These are phyloP conservation scores for Eulemur coronatus DNA, from an alignment of 2,797 vertebrate genomes.

Conservation along the genomic window DNA sequence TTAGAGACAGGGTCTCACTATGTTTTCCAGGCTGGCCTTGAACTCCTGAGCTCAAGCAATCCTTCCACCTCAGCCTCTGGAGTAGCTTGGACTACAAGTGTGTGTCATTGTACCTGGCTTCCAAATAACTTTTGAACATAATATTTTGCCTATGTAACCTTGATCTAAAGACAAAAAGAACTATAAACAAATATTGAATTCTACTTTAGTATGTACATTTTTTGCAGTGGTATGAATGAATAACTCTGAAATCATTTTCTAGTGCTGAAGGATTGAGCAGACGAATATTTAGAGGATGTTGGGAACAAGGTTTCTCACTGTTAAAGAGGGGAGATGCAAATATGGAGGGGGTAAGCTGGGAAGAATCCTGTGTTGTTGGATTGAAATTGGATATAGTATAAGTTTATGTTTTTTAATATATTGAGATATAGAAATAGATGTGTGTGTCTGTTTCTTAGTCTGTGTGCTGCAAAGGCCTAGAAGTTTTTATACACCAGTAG, in stretches of 20 bases:
- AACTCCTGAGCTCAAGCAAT: background rate
- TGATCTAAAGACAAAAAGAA: background rate
- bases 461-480: background rate
- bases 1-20: background rate
- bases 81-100: background rate
- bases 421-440: background rate
- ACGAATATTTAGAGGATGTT: background rate
- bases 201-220: background rate
- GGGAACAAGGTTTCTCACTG: background rate
- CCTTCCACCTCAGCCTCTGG: background rate
- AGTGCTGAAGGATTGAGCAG: background rate
- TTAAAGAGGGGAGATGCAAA: background rate
- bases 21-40: background rate
- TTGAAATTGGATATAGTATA: background rate
- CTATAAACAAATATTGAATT: background rate
- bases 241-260: slow-evolving; percentile 28
- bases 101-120: background rate
- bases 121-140: background rate
- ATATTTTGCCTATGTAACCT: background rate
- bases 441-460: background rate
- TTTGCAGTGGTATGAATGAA: background rate
- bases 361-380: background rate
- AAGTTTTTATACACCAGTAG: background rate
- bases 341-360: background rate
- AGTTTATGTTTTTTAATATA: background rate